Evolutionary conservation across 2,888 invertebrate species (phyloP).

Genomic region (Nowickia ferox): DNA sequence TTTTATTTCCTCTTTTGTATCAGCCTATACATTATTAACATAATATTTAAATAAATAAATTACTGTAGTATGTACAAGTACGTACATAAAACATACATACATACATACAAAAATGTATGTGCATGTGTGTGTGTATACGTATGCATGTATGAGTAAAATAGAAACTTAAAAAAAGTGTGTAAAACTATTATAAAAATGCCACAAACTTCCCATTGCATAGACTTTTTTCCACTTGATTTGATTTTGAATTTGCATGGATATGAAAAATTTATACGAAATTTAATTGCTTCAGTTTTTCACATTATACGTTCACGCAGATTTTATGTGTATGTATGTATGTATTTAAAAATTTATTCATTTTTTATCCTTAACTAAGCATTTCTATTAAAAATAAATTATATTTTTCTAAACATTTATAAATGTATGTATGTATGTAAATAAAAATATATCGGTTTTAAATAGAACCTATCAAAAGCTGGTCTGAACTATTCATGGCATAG

Average conservation of each 20-base stretch:
- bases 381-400: slow-evolving; percentile 5
- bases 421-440: not conserved
- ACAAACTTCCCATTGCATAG: slow-evolving; percentile 23
- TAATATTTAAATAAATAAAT: slow-evolving; percentile 81
- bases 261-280: slow-evolving; percentile 1
- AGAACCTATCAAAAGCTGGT: slow-evolving; percentile 83
- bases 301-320: too few relatives aligned
- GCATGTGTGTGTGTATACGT: not conserved
- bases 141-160: not conserved
- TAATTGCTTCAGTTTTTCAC: not conserved
- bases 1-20: slow-evolving; percentile 6
- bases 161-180: slow-evolving; percentile 6
- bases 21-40: slow-evolving; percentile 75
- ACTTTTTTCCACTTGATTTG: slow-evolving; percentile 30
- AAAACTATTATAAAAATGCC: slow-evolving; percentile 31
- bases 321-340: not conserved
- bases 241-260: slow-evolving; percentile 9
- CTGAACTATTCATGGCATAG: slow-evolving; percentile 89
- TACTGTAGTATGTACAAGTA: slow-evolving; percentile 74
- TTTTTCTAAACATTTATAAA: not conserved
- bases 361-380: slow-evolving; percentile 3
- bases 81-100: not conserved
- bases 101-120: not conserved
- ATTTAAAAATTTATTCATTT: not conserved
- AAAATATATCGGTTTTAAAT: slow-evolving; percentile 51